Percentiles rank a stretch among this genome's conserved stretches.
These are phyloP conservation scores for Paedocypris sp. DNA, from an alignment of 2,113 vertebrate genomes.

Conservation along the genomic window DNA sequence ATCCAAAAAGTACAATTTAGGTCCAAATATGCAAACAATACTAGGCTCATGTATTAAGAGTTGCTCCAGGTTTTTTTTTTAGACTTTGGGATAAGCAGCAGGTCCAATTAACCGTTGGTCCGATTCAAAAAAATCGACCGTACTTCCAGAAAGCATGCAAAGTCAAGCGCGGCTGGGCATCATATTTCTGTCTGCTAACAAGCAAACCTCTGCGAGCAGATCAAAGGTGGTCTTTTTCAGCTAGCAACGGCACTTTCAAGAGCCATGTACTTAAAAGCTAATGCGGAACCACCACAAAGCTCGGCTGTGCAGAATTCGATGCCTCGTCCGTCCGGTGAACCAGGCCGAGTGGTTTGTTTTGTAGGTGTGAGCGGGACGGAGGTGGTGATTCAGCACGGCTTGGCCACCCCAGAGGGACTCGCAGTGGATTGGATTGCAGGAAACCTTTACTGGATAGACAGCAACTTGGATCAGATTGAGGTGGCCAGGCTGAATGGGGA, in stretches of 20 bases:
- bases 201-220: not conserved
- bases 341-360: constrained; percentile 10
- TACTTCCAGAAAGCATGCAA: too few relatives aligned
- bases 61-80: too few relatives aligned
- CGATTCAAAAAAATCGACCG: too few relatives aligned
- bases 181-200: too few relatives aligned
- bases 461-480: constrained; percentile 97
- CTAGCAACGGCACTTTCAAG: constrained; percentile 1
- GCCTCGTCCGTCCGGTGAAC: not conserved
- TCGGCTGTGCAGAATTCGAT: constrained; percentile 12
- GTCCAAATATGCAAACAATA: too few relatives aligned
- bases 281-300: constrained; percentile 1
- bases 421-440: constrained; percentile 96
- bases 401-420: constrained; percentile 93
- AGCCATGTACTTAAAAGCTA: not conserved
- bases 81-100: too few relatives aligned
- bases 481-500: constrained; percentile 88
- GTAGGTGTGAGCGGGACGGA: constrained; percentile 85
- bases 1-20: too few relatives aligned
- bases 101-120: too few relatives aligned
- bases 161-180: too few relatives aligned
- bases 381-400: constrained; percentile 87
- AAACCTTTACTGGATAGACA: constrained; percentile 98
- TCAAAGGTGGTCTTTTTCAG: constrained; percentile 7
- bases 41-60: too few relatives aligned